Evolutionary conservation across 2,888 invertebrate species (phyloP), one percentile per base, ranked within the genome.

Genomic region (Meiosimyza platycephala): DNA sequence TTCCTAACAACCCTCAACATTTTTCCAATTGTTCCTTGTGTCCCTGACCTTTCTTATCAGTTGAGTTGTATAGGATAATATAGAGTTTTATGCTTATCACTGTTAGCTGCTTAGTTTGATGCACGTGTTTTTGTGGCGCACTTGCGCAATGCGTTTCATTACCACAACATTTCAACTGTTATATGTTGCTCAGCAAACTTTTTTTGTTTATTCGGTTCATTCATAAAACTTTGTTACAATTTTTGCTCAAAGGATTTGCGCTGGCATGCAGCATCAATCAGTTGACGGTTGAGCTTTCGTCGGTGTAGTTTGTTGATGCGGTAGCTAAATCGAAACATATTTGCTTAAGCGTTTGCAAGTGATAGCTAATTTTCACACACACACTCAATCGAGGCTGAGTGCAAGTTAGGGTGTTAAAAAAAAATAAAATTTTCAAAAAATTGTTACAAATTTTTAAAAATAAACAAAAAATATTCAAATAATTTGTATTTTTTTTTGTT

Each of bases 251-350:
- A 71, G 40, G 55, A 54, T n/a, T 47, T 15, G 28, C 47, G 33
- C 52, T 60, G 22, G 22, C 47, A 13, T 55, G 16, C 60, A 54
- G 18, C 40, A 40, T 28, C 52, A 64, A 72, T 69, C 73, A 75
- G 75, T 75, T 71, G 66, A 73, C 72, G 72, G 66, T 75, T 72
- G 62, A 74, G 57, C 67, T 70, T 74, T 70, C 69, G 72, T 64
- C 60, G 73, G 72, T 75, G 72, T 48, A 67, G 75, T 75, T 72
- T 62, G 69, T 66, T 47, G 65, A 51, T 13, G 52, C 70, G 64
- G 64, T 67, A 18, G 15, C 54, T n/a, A 66, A 59, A 9, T 22
- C 63, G 65, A 22, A 28, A 59, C n/a, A n/a, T 47, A 50, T 54
- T 63, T 33, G 51, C 63, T 52, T 11, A 13, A 18, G 16, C 66